Percentiles rank a stretch among this genome's conserved stretches.
These are phyloP conservation scores for Andrena camellia DNA, from an alignment of 2,888 invertebrate genomes.

Conservation along the genomic window DNA sequence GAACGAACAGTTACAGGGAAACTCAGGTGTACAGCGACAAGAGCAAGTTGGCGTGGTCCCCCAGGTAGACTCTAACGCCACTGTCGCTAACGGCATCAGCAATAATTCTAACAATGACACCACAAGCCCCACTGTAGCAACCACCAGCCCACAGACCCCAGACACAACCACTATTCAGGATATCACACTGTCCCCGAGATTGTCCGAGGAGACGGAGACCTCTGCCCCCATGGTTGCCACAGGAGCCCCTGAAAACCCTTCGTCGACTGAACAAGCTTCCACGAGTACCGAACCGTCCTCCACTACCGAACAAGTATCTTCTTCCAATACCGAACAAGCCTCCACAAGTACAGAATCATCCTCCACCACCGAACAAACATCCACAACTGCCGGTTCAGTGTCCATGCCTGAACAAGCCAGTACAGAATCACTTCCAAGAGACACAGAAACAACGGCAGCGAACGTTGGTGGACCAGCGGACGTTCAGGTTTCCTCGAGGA, in stretches of 20 bases:
- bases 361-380: slow-evolving; percentile 11
- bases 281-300: slow-evolving; percentile 43
- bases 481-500: neutral
- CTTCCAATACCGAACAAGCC: slow-evolving; percentile 26
- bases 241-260: slow-evolving; percentile 43
- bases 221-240: slow-evolving; percentile 38
- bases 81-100: slow-evolving; percentile 76
- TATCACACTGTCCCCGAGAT: slow-evolving; percentile 67
- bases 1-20: slow-evolving; percentile 76
- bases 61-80: slow-evolving; percentile 80
- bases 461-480: neutral
- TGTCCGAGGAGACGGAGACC: slow-evolving; percentile 60
- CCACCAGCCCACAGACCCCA: slow-evolving; percentile 72
- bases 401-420: slow-evolving; percentile 12
- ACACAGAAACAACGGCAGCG: slow-evolving; percentile 16
- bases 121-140: slow-evolving; percentile 74
- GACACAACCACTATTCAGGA: slow-evolving; percentile 70
- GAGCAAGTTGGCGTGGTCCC: slow-evolving; percentile 78
- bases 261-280: slow-evolving; percentile 44
- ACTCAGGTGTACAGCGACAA: slow-evolving; percentile 69
- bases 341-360: slow-evolving; percentile 31
- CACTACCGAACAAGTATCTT: slow-evolving; percentile 55
- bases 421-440: neutral
- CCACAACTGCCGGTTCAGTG: neutral
- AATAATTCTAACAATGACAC: slow-evolving; percentile 85